Percentiles rank a stretch among this genome's conserved stretches.
These are phyloP conservation scores for Cryptus armator DNA, from an alignment of 2,888 invertebrate species.

Conservation along the genomic window DNA sequence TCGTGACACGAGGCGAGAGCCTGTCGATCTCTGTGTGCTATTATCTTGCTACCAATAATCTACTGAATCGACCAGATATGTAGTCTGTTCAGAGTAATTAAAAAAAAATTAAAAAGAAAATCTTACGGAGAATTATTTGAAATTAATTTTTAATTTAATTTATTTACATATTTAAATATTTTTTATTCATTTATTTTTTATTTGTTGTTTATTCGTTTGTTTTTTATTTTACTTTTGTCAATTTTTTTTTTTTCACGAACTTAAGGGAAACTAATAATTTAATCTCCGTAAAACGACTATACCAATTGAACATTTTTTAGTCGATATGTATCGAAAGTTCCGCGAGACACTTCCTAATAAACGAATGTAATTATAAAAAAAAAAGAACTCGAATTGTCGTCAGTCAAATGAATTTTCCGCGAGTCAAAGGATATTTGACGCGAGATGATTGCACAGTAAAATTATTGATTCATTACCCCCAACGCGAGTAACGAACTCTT, in stretches of 20 bases:
- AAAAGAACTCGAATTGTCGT: neutral
- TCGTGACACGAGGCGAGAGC: neutral
- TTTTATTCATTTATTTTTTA: too few species aligned
- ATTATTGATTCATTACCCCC: neutral
- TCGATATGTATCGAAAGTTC: neutral
- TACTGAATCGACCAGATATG: neutral
- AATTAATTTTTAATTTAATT: too few species aligned
- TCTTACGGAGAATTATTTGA: neutral
- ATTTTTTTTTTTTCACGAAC: neutral
- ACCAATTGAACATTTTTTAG: neutral
- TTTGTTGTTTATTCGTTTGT: too few species aligned
- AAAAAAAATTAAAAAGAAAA: neutral
- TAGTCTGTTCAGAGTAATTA: neutral
- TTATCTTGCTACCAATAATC: slow-evolving; percentile 13
- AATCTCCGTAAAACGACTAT: neutral
- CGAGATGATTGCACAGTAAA: neutral
- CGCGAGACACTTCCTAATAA: neutral
- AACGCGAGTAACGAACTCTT: neutral
- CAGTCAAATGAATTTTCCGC: slow-evolving; percentile 8
- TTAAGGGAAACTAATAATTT: neutral
- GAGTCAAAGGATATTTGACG: neutral
- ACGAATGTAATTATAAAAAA: neutral
- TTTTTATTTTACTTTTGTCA: too few species aligned
- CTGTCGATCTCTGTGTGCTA: neutral
- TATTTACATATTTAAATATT: too few species aligned